Evolutionary conservation across 2,888 invertebrate genomes (phyloP), one percentile per base, ranked within the genome.

Genomic region (Celastrina argiolus): DNA sequence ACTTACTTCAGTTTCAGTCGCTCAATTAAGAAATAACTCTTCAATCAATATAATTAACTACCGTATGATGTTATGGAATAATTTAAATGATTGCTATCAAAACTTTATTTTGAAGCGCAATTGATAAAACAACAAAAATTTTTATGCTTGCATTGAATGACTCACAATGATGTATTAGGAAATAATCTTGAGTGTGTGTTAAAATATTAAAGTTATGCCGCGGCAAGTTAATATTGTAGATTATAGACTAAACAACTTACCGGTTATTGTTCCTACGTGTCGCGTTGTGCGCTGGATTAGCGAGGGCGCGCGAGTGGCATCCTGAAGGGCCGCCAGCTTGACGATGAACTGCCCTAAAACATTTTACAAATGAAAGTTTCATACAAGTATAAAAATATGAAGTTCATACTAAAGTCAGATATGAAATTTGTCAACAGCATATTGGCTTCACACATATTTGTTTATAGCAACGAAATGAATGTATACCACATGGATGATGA

Each of bases 291-390:
- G 87, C 88, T 85, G 80, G 85, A 85, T 83, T 91, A 88, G 91
- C 93, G 94, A 92, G 93, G 93, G 92, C 92, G 93, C 93, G 92
- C 94, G 93, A 92, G 93, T 94, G 92, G 85, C 94, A 94, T 94
- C 94, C 93, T 94, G 94, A 90, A 94, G 93, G 94, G 94, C 93
- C 94, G 95, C 95, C 95, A 95, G 95, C 92, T 95, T 94, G 93
- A 95, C 93, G 92, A 95, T 92, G 92, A 88, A 79, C 80, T 86
- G 82, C 79, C 84, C 89, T 89, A 75, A 64, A 77, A 79, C 14
- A 61, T 36, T 39, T 39, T 1, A 61, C 18, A 31, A 12, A 4
- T 12, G 16, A n/a, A 65, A 16, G 12, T 3, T 31, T 31, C 31
- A 31, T 31, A 31, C 31, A 31, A 31, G 3, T 3, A 4, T 31